Base-by-base conservation (phyloP, 2,113 vertebrate genomes). In the Oreochromis niloticus region DNA sequence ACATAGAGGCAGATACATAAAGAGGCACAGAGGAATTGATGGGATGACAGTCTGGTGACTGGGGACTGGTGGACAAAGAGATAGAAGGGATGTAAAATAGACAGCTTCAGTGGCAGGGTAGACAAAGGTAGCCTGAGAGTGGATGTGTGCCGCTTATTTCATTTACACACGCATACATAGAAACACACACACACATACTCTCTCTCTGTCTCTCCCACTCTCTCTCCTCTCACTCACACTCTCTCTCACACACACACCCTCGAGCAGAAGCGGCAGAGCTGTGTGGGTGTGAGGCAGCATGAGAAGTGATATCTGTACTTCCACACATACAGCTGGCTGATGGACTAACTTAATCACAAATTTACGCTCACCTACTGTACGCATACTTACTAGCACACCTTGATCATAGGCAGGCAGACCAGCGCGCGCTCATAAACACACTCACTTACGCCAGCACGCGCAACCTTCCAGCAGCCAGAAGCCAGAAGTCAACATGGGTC, bases 401-500 rank as follows among this genome's bases (percentile, higher is more conserved):
- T 87, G 61, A 79, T 86, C 79, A 68, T 2, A 88, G 73, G 41
- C n/a, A 6, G 22, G 24, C 36, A 80, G 46, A 85, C 71, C 82
- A 63, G 66, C n/a, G 4, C 56, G 55, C 24, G 63, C 82, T 71
- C 83, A 73, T 89, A 82, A 78, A 66, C 85, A 71, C 54, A 61
- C 24, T 39, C 63, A 39, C 63, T 68, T 68, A 50, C 43, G 24
- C 43, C 24, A 78, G 43, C 43, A 78, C 57, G 79, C 86, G 41
- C 87, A 85, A 22, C 63, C 81, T 63, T 88, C 87, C 91, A 89
- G 83, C 85, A 14, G 32, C 75, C 92, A 94, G 81, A 83, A 11
- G 22, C 68, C 91, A 94, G 84, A 82, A 93, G 91, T 92, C 94
- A 95, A 93, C 90, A 97, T 97, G 96, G 96, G 96, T 89, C 78